Evolutionary conservation across 2,113 vertebrate species (phyloP), one percentile per base, ranked within the genome.

Genomic region (Natator depressus): DNA sequence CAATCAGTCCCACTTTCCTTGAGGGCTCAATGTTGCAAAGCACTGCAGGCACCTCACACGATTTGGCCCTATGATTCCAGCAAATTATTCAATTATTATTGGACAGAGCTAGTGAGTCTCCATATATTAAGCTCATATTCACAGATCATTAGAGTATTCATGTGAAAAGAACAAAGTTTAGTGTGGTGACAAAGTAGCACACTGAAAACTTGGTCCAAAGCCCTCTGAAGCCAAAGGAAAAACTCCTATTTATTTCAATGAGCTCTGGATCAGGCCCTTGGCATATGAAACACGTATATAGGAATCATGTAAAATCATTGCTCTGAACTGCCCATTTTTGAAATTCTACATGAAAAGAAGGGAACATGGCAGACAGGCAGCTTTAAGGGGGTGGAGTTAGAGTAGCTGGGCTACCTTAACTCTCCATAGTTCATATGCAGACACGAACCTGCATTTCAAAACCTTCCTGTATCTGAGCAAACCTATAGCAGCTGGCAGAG

Each of bases 241-340:
- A 6, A 46, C 46, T 47, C 22, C 12, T 42, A 29, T 85, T 83
- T 91, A 54, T 94, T 93, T 59, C 69, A 55, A 10, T 9, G 3
- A 10, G 29, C 3, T 91, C n/a, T 47, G n/a, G 53, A 93, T 57
- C 13, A 50, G 89, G n/a, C 17, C 42, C 19, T 55, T 55, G 54
- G 78, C 50, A 81, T 92, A 42, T 0, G 0, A 22, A 42, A 51
- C 31, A 16, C 0, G 0, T 4, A 5, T 19, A 46, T 87, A 50
- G 7, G 35, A 50, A 94, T 35, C 62, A 17, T 1, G 16, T 65
- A 72, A 38, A 78, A 78, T 47, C 75, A 78, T 22, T 78, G 25
- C 13, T 78, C 42, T 14, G 42, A 47, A 46, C 16, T 78, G 25
- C 13, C 7, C 42, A 25, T 78, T 78, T 42, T 46, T 78, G 42